A percentile compares a stretch with the other conserved stretches of the same genome.
Evolutionary conservation across 2,888 invertebrate genomes (phyloP).

Genomic region (Drosophila pseudotalamancana): DNA sequence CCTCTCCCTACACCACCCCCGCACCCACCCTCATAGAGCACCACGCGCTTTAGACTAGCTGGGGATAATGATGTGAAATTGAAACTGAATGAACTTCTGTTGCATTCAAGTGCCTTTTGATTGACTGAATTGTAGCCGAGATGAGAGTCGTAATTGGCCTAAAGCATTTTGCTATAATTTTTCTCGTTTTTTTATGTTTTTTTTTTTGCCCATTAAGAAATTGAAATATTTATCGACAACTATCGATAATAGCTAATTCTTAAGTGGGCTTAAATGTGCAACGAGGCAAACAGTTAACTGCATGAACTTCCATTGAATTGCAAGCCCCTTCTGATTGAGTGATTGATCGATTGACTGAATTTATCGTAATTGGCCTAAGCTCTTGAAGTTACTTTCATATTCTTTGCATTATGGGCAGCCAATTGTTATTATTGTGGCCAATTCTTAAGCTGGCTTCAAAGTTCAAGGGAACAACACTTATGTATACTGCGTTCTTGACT

Average conservation of each 20-base stretch:
- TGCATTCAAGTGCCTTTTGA: conserved; percentile 43
- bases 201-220: background rate
- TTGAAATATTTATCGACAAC: background rate
- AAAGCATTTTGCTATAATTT: background rate
- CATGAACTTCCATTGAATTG: background rate
- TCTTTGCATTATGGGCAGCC: too few species aligned
- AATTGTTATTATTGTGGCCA: too few species aligned
- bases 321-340: too few species aligned
- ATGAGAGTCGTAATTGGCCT: background rate
- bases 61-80: conserved; percentile 17
- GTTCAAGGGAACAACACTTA: too few species aligned
- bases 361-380: too few species aligned
- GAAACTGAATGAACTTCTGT: conserved; percentile 22
- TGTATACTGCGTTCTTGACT: too few species aligned
- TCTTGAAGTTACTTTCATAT: too few species aligned
- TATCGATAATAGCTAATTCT: background rate
- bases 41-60: too few species aligned
- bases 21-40: background rate
- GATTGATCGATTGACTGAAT: too few species aligned
- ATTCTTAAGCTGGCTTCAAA: too few species aligned
- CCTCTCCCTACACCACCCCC: background rate
- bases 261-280: background rate
- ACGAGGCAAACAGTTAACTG: background rate
- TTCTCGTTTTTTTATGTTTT: conserved; percentile 4
- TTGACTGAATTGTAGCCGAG: conserved; percentile 13